Evolutionary conservation across 2,888 invertebrate species (phyloP).

Genomic region (Colletes collaris): DNA sequence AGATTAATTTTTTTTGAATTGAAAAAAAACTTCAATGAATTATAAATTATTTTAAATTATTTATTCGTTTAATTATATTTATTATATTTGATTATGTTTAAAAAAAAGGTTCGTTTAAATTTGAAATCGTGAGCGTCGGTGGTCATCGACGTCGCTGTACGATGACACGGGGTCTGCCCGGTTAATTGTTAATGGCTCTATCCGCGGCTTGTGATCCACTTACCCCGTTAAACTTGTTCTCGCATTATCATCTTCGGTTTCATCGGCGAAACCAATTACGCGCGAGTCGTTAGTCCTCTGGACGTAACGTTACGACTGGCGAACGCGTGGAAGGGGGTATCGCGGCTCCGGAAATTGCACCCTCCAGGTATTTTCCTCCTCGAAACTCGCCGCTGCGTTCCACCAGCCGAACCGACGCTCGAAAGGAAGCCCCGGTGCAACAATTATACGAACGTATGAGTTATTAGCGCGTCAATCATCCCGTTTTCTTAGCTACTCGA

Average conservation of each 20-base stretch:
- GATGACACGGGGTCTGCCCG: slow-evolving; percentile 40
- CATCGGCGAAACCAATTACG: slow-evolving; percentile 54
- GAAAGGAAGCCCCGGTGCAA: slow-evolving; percentile 5
- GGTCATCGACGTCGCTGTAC: slow-evolving; percentile 25
- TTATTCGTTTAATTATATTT: too few species aligned
- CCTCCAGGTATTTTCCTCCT: slow-evolving; percentile 40
- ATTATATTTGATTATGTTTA: too few species aligned
- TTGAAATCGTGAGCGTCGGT: neutral
- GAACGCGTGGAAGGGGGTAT: slow-evolving; percentile 28
- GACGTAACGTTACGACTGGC: slow-evolving; percentile 45
- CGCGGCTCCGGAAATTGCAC: slow-evolving; percentile 49
- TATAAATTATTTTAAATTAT: too few species aligned
- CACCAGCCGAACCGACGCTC: neutral
- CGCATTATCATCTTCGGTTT: slow-evolving; percentile 57
- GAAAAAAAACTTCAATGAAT: too few species aligned
- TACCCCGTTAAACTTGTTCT: slow-evolving; percentile 69
- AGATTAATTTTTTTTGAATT: too few species aligned
- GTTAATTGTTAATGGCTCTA: slow-evolving; percentile 70
- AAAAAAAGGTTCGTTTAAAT: too few species aligned
- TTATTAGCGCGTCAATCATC: slow-evolving; percentile 36
- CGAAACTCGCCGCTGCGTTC: slow-evolving; percentile 9
- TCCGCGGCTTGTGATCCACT: slow-evolving; percentile 65
- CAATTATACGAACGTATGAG: slow-evolving; percentile 22
- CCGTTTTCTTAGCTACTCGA: slow-evolving; percentile 13
- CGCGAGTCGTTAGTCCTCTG: slow-evolving; percentile 57